phyloP scores from a whole-genome alignment of 2,113 vertebrate genomes.

The Parus major region DNA sequence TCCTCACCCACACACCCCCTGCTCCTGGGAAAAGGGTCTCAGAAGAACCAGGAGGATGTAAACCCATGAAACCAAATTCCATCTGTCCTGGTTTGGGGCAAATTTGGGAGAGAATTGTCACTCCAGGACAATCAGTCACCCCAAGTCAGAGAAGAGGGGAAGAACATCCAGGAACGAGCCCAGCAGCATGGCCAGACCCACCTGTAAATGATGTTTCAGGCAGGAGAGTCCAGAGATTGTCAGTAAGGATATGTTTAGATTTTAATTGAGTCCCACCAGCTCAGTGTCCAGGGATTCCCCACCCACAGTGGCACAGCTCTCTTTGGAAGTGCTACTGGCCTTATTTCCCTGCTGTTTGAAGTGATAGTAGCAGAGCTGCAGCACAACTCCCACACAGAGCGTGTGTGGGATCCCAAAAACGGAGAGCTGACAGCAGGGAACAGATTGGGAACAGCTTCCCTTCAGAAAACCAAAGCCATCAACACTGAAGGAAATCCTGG shows the following conservation, averaged over 20 bases:
- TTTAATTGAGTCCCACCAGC: background rate
- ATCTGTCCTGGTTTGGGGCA: background rate
- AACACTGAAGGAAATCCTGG: background rate
- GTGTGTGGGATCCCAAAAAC: background rate
- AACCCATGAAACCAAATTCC: background rate
- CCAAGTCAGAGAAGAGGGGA: background rate
- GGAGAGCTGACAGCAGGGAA: background rate
- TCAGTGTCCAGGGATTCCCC: background rate
- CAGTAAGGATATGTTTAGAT: background rate
- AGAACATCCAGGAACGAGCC: background rate
- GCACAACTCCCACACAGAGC: background rate
- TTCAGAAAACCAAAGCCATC: background rate
- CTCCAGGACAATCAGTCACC: background rate
- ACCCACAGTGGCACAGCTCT: background rate
- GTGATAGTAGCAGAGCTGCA: background rate
- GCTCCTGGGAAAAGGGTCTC: background rate
- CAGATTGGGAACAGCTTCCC: background rate
- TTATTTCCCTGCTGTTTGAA: background rate
- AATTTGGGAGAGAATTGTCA: too few relatives aligned
- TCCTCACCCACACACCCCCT: background rate
- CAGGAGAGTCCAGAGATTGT: background rate
- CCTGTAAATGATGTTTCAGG: background rate
- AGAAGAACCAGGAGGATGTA: background rate
- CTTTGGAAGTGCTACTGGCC: background rate
- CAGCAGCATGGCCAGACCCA: background rate